Base-by-base conservation (phyloP, 2,888 invertebrate species). In the Serrognathus titanus region DNA sequence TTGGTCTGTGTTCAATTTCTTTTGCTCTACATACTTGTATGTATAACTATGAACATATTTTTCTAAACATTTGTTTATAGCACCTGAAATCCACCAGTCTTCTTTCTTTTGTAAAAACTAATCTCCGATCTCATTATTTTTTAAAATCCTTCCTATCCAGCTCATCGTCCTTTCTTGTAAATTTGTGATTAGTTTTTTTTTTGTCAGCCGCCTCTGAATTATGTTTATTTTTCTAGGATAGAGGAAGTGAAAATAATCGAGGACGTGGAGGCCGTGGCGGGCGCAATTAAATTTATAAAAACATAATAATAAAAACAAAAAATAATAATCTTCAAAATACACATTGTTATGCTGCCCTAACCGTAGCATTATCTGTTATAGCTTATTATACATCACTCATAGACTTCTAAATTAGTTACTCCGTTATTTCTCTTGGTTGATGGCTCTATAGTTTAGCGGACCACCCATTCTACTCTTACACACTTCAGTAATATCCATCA, bases 311-410 rank as follows among this genome's bases (percentile, higher is more conserved):
- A 57, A 57, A 57, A 43, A 51, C 40, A 38, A 49, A 24, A 57
- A 53, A 53, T 37, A 53, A 39, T 48, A 48, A 53, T 46, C 53
- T 58, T 66, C 61, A 67, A 61, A 61, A 64, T 66, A 67, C 60
- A 66, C 68, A 68, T 70, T 71, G 66, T 70, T 69, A 71, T 69
- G 71, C 72, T 72, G 69, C 70, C 69, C 71, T 71, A 70, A 71
- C 64, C 69, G 66, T 71, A 71, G 71, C 69, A 69, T 71, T 71
- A 70, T 70, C 67, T 66, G 63, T 69, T 69, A 69, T 64, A 73
- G 73, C 73, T 74, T 71, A 70, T 71, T 70, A 65, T 66, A 66
- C 66, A 68, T 69, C 50, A 51, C 51, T 53, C 58, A 54, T 58
- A 57, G 57, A 57, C 48, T 63, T 66, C 62, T 53, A 66, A 63